Conservation (phyloP, 1,140 invertebrate species). For the Nephotettix cincticeps region DNA sequence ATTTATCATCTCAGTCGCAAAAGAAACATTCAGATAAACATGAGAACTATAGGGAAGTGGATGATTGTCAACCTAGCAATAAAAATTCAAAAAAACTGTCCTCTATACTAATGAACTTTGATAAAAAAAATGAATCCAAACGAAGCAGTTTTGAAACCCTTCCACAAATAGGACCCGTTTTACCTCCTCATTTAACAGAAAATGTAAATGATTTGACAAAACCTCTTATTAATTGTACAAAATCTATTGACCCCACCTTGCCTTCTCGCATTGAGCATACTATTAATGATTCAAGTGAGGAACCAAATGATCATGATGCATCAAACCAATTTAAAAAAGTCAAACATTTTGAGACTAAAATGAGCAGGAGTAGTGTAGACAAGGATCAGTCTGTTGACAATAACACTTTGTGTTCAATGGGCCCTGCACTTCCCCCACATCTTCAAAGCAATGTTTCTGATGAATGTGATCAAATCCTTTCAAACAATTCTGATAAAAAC, state of each 20-base stretch:
- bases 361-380: too few relatives aligned
- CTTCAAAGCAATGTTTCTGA: neutral
- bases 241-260: neutral
- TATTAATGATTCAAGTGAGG: neutral
- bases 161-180: conserved; percentile 22
- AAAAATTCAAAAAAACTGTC: conserved; percentile 22
- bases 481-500: too few relatives aligned
- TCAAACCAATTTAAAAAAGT: too few relatives aligned
- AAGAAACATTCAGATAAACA: neutral
- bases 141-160: neutral
- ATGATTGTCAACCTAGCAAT: neutral
- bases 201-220: neutral
- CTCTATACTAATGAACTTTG: conserved; percentile 28
- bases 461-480: neutral
- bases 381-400: neutral
- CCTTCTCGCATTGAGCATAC: neutral
- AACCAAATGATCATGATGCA: neutral
- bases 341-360: too few relatives aligned
- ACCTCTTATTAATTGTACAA: neutral
- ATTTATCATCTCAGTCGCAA: neutral
- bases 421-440: neutral
- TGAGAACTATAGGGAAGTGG: too few relatives aligned
- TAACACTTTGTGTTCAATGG: neutral
- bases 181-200: conserved; percentile 8
- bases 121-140: conserved; percentile 22